Evolutionary conservation across 53 echinoderm and acorn worm genomes (phyloP).

Genomic region (Mesocentrotus franciscanus): DNA sequence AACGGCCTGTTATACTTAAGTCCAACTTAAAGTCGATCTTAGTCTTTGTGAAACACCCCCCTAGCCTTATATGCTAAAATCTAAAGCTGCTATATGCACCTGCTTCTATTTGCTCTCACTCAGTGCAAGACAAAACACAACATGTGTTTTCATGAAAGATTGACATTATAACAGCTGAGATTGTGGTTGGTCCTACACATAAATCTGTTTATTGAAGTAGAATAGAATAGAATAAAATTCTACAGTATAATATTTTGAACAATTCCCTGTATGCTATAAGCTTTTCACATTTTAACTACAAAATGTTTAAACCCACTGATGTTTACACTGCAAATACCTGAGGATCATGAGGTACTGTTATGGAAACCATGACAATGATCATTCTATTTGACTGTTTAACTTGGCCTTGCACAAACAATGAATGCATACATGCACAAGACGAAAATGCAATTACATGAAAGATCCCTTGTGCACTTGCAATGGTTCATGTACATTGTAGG

Average conservation of each 20-base stretch:
- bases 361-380: background rate
- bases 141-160: background rate
- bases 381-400: conserved; percentile 6
- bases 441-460: conserved; percentile 3
- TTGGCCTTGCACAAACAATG: background rate
- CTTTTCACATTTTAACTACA: background rate
- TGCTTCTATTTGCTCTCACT: background rate
- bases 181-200: background rate
- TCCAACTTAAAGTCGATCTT: no score
- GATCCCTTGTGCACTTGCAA: background rate
- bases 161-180: background rate
- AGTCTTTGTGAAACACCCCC: no score
- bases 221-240: no score
- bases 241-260: no score
- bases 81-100: background rate
- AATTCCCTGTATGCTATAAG: background rate
- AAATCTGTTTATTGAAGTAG: no score
- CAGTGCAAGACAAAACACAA: no score
- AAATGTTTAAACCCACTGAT: background rate
- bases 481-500: background rate
- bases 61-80: no score
- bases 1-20: no score
- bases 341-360: background rate
- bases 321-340: background rate
- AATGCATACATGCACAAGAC: background rate